Evolutionary conservation across 2,113 vertebrate species (phyloP), one percentile per base, ranked within the genome.

Genomic region (Bagarius yarrelli): DNA sequence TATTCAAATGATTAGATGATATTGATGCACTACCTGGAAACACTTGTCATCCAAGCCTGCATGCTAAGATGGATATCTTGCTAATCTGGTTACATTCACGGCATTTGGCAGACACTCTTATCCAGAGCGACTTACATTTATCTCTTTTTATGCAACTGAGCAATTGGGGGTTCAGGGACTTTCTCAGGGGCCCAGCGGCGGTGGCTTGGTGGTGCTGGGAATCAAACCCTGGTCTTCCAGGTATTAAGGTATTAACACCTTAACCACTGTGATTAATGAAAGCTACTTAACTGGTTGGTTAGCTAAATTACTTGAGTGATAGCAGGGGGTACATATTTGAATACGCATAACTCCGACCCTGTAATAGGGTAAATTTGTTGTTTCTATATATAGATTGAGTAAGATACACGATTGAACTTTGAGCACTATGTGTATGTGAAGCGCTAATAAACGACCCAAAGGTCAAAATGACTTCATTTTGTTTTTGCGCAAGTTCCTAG

Each of bases 401-500:
- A 11, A 8, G 25, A 16, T 32, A 36, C 5, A 30, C 9, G 36
- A 66, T 3, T 66, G 30, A 63, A 34, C 32, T 67, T 40, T 2
- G 19, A n/a, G 34, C 34, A n/a, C n/a, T n/a, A 67, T n/a, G 23
- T 70, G 40, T 36, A 25, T 52, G 67, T 52, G n/a, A 52, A 71
- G 30, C 3, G n/a, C 67, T 19, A 53, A 52, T 53, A 75, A 75
- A 85, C 60, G 63, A 61, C 16, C 9, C 32, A 2, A 27, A 66
- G 56, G 34, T 47, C 6, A 67, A 52, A 76, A 40, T 21, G 18
- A 76, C 60, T 83, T 81, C 61, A 81, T 80, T 73, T 30, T 81
- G 61, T 53, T 77, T 84, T 80, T 69, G 83, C 78, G 70, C 57
- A 60, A 44, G 78, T 66, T 70, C 63, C 36, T 59, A 52, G 66